A percentile compares a stretch with the other conserved stretches of the same genome.
Evolutionary conservation across 2,888 invertebrate species (phyloP).

Genomic region (Carcina quercana): DNA sequence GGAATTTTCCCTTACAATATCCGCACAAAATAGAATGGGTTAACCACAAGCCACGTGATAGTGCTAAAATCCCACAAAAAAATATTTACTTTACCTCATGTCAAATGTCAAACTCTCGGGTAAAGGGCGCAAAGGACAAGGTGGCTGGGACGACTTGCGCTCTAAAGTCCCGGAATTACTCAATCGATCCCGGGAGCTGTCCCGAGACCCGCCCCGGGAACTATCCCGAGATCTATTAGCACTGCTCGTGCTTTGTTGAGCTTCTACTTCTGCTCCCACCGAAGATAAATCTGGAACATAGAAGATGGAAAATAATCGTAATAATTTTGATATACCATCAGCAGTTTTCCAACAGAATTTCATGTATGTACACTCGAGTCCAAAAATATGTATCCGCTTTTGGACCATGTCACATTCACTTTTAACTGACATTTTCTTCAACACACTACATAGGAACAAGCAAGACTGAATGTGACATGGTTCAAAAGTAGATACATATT

Average conservation of each 20-base stretch:
- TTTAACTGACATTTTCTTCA: too few relatives aligned
- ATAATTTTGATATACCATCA: too few relatives aligned
- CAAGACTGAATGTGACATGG: too few relatives aligned
- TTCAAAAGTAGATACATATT: too few relatives aligned
- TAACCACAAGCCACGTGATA: too few relatives aligned
- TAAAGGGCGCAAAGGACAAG: conserved; percentile 78
- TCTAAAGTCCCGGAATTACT: conserved; percentile 64
- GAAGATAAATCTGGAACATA: conserved; percentile 82
- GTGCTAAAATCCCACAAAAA: not conserved
- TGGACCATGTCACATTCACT: too few relatives aligned
- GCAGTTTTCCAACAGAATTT: not conserved
- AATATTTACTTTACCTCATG: conserved; percentile 77
- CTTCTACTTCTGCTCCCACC: conserved; percentile 80
- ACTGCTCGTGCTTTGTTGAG: conserved; percentile 48
- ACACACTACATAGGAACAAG: too few relatives aligned
- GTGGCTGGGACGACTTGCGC: conserved; percentile 47
- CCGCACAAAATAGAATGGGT: too few relatives aligned
- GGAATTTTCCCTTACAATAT: too few relatives aligned
- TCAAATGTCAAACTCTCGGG: conserved; percentile 92
- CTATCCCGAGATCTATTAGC: conserved; percentile 55
- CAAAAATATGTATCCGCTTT: too few relatives aligned
- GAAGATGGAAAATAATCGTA: too few relatives aligned
- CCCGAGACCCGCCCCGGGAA: conserved; percentile 62
- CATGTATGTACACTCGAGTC: too few relatives aligned
- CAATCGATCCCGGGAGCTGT: conserved; percentile 63